These are phyloP conservation scores for Drosophila austrosaltans DNA, from an alignment of 2,888 invertebrate species.

Conservation along the genomic window DNA sequence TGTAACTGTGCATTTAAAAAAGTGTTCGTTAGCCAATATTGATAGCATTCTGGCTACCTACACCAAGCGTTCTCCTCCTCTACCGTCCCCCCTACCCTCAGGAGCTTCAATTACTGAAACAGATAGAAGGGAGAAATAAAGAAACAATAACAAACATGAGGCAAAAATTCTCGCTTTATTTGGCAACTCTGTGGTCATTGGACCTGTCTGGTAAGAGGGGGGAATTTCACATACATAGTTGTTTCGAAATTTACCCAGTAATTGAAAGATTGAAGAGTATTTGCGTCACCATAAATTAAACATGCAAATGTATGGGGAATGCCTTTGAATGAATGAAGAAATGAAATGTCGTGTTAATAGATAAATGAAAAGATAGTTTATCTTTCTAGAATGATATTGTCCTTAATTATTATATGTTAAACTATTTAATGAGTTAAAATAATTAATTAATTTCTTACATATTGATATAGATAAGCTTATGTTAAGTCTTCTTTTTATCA, in stretches of 20 bases:
- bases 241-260: neutral
- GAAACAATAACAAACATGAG: neutral
- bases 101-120: slow-evolving; percentile 60
- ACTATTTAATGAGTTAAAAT: too few species aligned
- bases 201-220: slow-evolving; percentile 26
- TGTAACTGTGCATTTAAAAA: slow-evolving; percentile 58
- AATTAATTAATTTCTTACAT: too few species aligned
- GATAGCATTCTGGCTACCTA: slow-evolving; percentile 52
- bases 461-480: too few species aligned
- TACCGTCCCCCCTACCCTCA: slow-evolving; percentile 35
- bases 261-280: neutral
- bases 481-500: too few species aligned
- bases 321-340: too few species aligned
- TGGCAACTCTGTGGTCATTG: slow-evolving; percentile 39
- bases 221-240: slow-evolving; percentile 1
- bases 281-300: neutral
- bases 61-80: too few species aligned
- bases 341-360: too few species aligned
- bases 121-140: slow-evolving; percentile 3
- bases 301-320: neutral
- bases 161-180: slow-evolving; percentile 40
- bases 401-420: too few species aligned
- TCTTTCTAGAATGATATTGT: too few species aligned
- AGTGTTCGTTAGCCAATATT: slow-evolving; percentile 69
- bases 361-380: too few species aligned